A percentile compares a stretch with the other conserved stretches of the same genome.
Conservation (phyloP, 2,113 vertebrate species). For the Python bivittatus region DNA sequence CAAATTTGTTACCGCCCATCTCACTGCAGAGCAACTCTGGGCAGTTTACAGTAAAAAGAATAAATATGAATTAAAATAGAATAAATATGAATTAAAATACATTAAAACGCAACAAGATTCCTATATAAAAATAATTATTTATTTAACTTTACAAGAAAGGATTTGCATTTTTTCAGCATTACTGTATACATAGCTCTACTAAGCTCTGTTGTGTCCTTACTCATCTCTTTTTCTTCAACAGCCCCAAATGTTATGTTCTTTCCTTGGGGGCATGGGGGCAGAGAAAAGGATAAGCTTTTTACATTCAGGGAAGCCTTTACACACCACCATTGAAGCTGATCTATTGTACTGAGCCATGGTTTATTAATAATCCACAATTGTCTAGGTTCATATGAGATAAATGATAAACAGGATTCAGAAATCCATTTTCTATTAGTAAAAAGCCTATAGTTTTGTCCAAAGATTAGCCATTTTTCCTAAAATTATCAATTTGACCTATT, state of each 20-base stretch:
- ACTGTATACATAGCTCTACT: not conserved
- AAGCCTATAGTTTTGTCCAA: not conserved
- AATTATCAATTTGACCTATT: not conserved
- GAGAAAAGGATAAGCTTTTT: not conserved
- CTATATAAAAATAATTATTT: too few species aligned
- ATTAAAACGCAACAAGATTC: too few species aligned
- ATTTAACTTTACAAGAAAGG: not conserved
- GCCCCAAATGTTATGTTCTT: not conserved
- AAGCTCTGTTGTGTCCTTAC: not conserved
- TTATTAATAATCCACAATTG: not conserved
- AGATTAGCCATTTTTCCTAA: not conserved
- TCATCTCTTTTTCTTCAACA: not conserved
- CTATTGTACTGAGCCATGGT: not conserved
- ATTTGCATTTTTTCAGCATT: not conserved
- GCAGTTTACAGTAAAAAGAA: too few species aligned
- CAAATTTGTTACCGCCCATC: too few species aligned
- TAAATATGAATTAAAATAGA: too few species aligned
- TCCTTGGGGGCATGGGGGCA: not conserved
- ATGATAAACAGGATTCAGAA: not conserved
- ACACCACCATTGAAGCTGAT: not conserved
- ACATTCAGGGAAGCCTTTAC: too few species aligned
- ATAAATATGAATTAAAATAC: too few species aligned
- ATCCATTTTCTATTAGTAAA: not conserved
- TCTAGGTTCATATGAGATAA: not conserved
- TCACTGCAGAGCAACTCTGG: too few species aligned